Conservation (phyloP, 2,888 invertebrate genomes). For the Synergus gifuensis region DNA sequence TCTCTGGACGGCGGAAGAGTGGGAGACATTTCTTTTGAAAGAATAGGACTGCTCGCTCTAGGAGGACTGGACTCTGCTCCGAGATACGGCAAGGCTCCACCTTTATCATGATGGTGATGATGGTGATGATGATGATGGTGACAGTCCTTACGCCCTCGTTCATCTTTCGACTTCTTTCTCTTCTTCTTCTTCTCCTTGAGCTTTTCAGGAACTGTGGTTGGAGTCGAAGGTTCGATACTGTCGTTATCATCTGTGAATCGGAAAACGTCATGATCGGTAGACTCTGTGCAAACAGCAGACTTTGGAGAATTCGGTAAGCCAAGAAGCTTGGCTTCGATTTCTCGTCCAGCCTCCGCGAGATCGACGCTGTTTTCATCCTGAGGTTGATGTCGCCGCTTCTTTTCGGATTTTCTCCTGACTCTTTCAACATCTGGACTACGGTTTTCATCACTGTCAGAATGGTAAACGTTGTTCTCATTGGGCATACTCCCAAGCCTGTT, state of each 20-base stretch:
- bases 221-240: conserved; percentile 78
- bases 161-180: conserved; percentile 90
- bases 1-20: conserved; percentile 69
- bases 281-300: conserved; percentile 80
- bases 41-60: conserved; percentile 75
- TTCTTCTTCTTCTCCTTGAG: conserved; percentile 91
- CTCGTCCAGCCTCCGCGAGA: conserved; percentile 89
- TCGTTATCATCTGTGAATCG: conserved; percentile 83
- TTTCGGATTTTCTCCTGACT: conserved; percentile 71
- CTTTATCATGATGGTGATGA: conserved; percentile 71
- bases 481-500: conserved; percentile 63
- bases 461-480: conserved; percentile 74
- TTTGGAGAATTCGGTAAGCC: conserved; percentile 81
- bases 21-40: conserved; percentile 69
- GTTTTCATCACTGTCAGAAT: conserved; percentile 79
- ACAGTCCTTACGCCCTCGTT: conserved; percentile 84
- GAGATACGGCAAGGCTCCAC: conserved; percentile 68
- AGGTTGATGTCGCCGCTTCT: conserved; percentile 71
- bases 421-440: conserved; percentile 74
- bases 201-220: conserved; percentile 77
- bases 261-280: conserved; percentile 81
- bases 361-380: conserved; percentile 90
- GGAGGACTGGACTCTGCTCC: conserved; percentile 82
- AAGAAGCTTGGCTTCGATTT: conserved; percentile 89
- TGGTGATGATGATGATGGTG: conserved; percentile 83